Percentiles rank a stretch among this genome's conserved stretches.
These are phyloP conservation scores for Trichoplusia ni DNA, from an alignment of 1,140 invertebrate genomes.

Conservation along the genomic window DNA sequence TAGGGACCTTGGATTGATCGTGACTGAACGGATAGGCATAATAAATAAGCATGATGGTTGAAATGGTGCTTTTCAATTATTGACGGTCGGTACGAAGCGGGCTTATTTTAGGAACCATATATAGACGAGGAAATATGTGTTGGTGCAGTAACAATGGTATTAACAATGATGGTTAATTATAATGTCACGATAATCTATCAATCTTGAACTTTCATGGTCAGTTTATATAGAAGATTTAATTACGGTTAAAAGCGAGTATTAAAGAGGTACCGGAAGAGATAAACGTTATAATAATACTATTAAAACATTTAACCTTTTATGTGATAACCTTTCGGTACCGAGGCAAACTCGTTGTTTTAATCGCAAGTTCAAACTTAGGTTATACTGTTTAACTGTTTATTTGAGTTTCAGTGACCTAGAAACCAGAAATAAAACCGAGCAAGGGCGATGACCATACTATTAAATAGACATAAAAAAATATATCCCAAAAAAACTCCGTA, in stretches of 20 bases:
- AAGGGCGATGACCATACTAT: too few species aligned
- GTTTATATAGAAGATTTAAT: neutral
- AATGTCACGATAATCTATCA: constrained; percentile 25
- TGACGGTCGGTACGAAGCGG: constrained; percentile 35
- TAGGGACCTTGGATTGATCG: constrained; percentile 57
- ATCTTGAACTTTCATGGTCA: constrained; percentile 1
- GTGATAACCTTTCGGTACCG: too few species aligned
- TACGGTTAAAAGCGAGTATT: neutral
- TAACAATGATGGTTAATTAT: constrained; percentile 8
- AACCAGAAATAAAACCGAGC: too few species aligned
- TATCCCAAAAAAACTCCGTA: too few species aligned
- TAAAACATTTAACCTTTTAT: too few species aligned
- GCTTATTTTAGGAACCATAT: constrained; percentile 19
- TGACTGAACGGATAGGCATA: constrained; percentile 57
- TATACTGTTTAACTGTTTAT: too few species aligned
- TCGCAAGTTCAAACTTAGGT: too few species aligned
- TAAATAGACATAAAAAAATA: too few species aligned
- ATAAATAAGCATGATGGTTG: constrained; percentile 55
- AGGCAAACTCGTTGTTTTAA: too few species aligned
- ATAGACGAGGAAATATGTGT: constrained; percentile 29
- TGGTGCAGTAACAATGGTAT: constrained; percentile 1
- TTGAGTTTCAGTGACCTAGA: too few species aligned
- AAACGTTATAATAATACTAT: too few species aligned
- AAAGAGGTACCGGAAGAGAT: neutral
- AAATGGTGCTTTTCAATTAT: constrained; percentile 58